Conservation (phyloP, 1,140 invertebrate genomes). For the Calliopsis andreniformis region DNA sequence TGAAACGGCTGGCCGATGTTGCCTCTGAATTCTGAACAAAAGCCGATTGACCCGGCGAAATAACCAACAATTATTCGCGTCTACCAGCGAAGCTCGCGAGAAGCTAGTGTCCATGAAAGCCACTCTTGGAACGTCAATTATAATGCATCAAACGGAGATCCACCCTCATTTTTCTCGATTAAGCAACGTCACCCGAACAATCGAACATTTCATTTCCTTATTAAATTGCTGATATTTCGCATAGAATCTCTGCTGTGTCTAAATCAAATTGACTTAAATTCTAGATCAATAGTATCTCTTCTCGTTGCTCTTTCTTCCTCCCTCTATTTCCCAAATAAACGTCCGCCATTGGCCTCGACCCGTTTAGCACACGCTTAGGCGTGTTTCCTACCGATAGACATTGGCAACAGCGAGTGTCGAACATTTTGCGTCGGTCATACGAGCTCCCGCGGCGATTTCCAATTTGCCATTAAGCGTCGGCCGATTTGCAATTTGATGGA, state of each 20-base stretch:
- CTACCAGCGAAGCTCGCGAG: neutral
- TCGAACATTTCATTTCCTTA: no score
- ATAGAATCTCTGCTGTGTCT: no score
- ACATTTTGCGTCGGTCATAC: slow-evolving; percentile 52
- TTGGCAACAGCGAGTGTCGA: neutral
- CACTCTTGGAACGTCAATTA: neutral
- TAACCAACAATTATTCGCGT: slow-evolving; percentile 7
- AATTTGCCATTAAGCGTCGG: slow-evolving; percentile 64
- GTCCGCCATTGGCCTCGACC: neutral
- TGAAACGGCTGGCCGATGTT: slow-evolving; percentile 1
- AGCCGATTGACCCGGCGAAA: slow-evolving; percentile 24
- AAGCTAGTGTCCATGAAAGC: neutral
- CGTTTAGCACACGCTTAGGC: neutral
- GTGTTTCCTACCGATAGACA: neutral
- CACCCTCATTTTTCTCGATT: no score
- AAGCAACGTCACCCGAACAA: no score
- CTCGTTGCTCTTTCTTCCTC: no score
- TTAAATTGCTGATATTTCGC: no score
- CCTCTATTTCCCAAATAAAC: neutral
- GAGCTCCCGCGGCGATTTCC: slow-evolving; percentile 60
- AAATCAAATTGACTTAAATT: no score
- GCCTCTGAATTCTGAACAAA: slow-evolving; percentile 6
- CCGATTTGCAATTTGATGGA: slow-evolving; percentile 68
- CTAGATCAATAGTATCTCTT: no score
- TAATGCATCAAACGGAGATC: neutral